Conservation (phyloP, 2,888 invertebrate genomes). For the Phaonia tiefii region DNA sequence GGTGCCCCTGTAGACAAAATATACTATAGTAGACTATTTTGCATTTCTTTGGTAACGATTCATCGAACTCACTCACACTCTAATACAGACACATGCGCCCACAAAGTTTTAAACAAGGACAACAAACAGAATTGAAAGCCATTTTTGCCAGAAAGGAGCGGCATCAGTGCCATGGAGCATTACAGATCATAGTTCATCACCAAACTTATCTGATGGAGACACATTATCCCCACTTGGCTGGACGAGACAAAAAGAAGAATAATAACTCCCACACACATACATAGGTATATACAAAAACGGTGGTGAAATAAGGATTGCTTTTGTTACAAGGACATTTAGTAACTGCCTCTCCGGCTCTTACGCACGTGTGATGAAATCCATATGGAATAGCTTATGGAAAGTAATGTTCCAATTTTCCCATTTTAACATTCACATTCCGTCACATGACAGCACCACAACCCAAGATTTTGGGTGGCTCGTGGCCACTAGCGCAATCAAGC, state of each 20-base stretch:
- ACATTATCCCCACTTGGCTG: conserved; percentile 73
- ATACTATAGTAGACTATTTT: too few relatives aligned
- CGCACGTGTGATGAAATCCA: conserved; percentile 1
- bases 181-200: conserved; percentile 66
- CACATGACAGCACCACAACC: conserved; percentile 22
- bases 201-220: conserved; percentile 73
- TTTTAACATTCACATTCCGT: conserved; percentile 43
- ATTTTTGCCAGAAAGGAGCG: conserved; percentile 21
- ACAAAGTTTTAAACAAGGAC: conserved; percentile 4
- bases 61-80: not conserved
- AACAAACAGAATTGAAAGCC: conserved; percentile 40
- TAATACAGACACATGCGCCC: conserved; percentile 1
- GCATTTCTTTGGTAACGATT: too few relatives aligned
- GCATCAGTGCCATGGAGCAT: conserved; percentile 20
- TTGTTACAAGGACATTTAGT: conserved; percentile 49
- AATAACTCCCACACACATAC: conserved; percentile 17
- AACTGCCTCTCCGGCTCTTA: conserved; percentile 22
- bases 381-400: not conserved
- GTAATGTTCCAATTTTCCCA: conserved; percentile 37
- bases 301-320: conserved; percentile 37
- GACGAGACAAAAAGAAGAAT: conserved; percentile 53
- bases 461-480: not conserved
- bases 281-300: conserved; percentile 23
- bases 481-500: conserved; percentile 5
- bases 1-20: too few relatives aligned